Percentiles rank a stretch among this genome's conserved stretches.
Evolutionary conservation across 2,113 vertebrate genomes (phyloP).

Genomic region (Ptychochromis oligacanthus): DNA sequence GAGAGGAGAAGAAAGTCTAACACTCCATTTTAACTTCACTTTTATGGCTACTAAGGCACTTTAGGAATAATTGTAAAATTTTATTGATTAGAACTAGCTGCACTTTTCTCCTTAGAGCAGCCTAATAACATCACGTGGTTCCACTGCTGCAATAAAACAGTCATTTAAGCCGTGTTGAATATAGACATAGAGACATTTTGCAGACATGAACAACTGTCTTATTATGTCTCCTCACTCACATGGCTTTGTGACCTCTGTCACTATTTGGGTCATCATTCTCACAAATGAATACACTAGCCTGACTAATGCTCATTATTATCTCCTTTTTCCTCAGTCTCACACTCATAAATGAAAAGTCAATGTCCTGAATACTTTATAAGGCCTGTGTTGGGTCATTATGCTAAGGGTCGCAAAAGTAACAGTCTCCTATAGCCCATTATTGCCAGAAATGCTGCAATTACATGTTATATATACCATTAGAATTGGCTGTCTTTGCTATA

Average conservation of each 20-base stretch:
- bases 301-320: slow-evolving; percentile 60
- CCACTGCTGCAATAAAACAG: slow-evolving; percentile 43
- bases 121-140: slow-evolving; percentile 47
- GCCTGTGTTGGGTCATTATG: slow-evolving; percentile 49
- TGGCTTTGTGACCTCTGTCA: slow-evolving; percentile 48
- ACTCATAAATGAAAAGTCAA: slow-evolving; percentile 60
- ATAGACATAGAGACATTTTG: slow-evolving; percentile 35
- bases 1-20: slow-evolving; percentile 45
- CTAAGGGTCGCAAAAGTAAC: slow-evolving; percentile 52
- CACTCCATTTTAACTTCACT: slow-evolving; percentile 50
- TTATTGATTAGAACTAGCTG: slow-evolving; percentile 61
- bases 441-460: slow-evolving; percentile 45
- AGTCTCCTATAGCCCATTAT: slow-evolving; percentile 41
- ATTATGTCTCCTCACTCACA: slow-evolving; percentile 35
- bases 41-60: slow-evolving; percentile 46
- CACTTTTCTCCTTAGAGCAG: slow-evolving; percentile 45
- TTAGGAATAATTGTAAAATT: slow-evolving; percentile 62
- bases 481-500: slow-evolving; percentile 24
- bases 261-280: slow-evolving; percentile 46
- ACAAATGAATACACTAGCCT: slow-evolving; percentile 53
- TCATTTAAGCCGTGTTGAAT: slow-evolving; percentile 37
- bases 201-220: slow-evolving; percentile 27
- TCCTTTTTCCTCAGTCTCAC: slow-evolving; percentile 29
- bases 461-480: slow-evolving; percentile 20
- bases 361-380: slow-evolving; percentile 63